Conservation (phyloP, 2,797 vertebrate species). For the Lateolabrax maculatus region DNA sequence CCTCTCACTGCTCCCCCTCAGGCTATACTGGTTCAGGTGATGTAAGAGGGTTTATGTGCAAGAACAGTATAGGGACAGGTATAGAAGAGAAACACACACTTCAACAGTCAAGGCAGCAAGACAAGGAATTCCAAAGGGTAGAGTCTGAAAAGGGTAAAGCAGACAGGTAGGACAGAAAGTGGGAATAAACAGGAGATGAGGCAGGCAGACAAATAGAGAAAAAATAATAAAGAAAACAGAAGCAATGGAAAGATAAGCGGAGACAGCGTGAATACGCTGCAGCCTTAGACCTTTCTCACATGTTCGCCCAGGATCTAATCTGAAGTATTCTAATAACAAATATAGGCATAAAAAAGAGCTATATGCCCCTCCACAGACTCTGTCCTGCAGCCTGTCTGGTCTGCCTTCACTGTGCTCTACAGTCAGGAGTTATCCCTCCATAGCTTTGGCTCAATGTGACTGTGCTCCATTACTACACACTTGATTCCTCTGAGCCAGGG, state of each 20-base stretch:
- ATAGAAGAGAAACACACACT: conserved; percentile 22
- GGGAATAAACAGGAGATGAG: conserved; percentile 30
- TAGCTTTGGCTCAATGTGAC: conserved; percentile 68
- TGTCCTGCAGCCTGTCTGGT: conserved; percentile 44
- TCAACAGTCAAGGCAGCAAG: conserved; percentile 2
- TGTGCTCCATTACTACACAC: conserved; percentile 71
- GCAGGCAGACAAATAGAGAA: conserved; percentile 19
- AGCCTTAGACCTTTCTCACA: conserved; percentile 29
- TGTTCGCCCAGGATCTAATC: conserved; percentile 38
- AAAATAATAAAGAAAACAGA: conserved; percentile 28
- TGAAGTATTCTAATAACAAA: conserved; percentile 56
- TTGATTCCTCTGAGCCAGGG: conserved; percentile 72
- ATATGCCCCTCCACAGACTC: conserved; percentile 16
- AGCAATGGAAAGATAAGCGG: conserved; percentile 7
- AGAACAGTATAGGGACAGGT: conserved; percentile 16
- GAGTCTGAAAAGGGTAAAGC: conserved; percentile 15
- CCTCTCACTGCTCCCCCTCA: neutral
- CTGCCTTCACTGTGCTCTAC: conserved; percentile 34
- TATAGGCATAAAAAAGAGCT: conserved; percentile 36
- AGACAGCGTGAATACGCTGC: conserved; percentile 20
- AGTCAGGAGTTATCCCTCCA: conserved; percentile 66
- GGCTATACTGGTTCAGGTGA: conserved; percentile 52
- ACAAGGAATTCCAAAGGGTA: conserved; percentile 3
- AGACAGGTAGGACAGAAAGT: conserved; percentile 24
- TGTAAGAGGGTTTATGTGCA: conserved; percentile 26